Evolutionary conservation across 35 echinoderm and acorn worm genomes (phyloP).

Genomic region (Chiridota heheva): DNA sequence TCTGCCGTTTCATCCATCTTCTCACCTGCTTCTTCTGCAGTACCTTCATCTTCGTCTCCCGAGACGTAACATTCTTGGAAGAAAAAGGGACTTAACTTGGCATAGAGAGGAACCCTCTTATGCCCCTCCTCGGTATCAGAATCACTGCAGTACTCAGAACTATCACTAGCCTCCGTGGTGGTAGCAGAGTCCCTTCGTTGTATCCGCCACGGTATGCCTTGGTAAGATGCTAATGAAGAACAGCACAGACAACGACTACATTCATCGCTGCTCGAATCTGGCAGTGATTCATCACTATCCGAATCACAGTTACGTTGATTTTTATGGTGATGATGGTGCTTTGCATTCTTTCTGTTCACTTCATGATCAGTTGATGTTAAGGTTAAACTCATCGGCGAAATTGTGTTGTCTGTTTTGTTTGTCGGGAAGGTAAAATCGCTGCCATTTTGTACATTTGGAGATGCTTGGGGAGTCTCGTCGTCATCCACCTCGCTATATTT

Average conservation of each 20-base stretch:
- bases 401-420: constrained; percentile 12
- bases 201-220: constrained; percentile 58
- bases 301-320: constrained; percentile 45
- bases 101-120: constrained; percentile 43
- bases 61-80: constrained; percentile 41
- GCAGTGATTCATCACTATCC: constrained; percentile 54
- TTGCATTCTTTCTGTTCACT: not conserved
- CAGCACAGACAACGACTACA: constrained; percentile 76
- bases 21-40: constrained; percentile 37
- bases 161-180: constrained; percentile 64
- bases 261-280: constrained; percentile 49
- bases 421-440: constrained; percentile 3
- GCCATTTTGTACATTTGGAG: constrained; percentile 11
- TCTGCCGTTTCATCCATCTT: constrained; percentile 53
- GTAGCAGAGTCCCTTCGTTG: constrained; percentile 51
- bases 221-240: constrained; percentile 59
- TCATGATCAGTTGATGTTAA: constrained; percentile 27
- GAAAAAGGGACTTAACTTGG: constrained; percentile 59
- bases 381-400: constrained; percentile 35
- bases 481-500: constrained; percentile 27
- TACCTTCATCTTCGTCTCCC: constrained; percentile 40
- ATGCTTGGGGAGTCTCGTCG: constrained; percentile 35
- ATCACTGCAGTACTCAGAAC: constrained; percentile 69
- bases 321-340: constrained; percentile 7
- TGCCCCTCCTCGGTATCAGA: constrained; percentile 46